Evolutionary conservation across 1,140 invertebrate species (phyloP), one percentile per base, ranked within the genome.

Genomic region (Drosophila kohkoa): DNA sequence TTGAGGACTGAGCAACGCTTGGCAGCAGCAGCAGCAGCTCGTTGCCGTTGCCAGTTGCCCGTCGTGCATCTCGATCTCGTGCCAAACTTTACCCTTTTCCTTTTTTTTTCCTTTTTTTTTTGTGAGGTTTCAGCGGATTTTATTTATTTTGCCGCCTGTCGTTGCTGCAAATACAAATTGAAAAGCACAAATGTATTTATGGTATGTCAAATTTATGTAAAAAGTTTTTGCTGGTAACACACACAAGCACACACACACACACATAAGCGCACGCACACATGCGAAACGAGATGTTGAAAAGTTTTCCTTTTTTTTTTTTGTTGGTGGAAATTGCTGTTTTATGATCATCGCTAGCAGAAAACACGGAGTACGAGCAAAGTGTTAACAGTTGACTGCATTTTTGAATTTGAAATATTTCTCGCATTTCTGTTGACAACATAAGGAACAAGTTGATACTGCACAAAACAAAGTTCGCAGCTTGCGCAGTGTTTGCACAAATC

Each of bases 121-220:
- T 25, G 20, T 25, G 20, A 25, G 20, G 20, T 25, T 25, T 32
- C 32, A 8, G 28, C 45, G 55, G 45, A 35, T 75, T 70, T 55
- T 75, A 51, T 70, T 73, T 62, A 45, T 41, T 57, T 67, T 7
- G 25, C 32, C 25, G 57, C 68, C 10, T 51, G 62, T 59, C 46
- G 68, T 48, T 51, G 58, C 85, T 88, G 83, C 54, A 59, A 89
- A 88, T 83, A 83, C 67, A 86, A 88, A 88, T 88, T 88, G 85
- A 88, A 88, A 88, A 89, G 83, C 77, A 74, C 69, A 83, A 83
- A 85, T 88, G 74, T 89, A 89, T 88, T 88, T 87, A 87, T 89
- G 85, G 81, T 65, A 67, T 68, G 54, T 58, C 35, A 87, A 88
- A 87, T 81, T 87, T 88, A 77, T 86, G 77, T 81, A 75, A 77